Conservation (phyloP, 1,140 invertebrate species). For the Caenorhabditis tropicalis region DNA sequence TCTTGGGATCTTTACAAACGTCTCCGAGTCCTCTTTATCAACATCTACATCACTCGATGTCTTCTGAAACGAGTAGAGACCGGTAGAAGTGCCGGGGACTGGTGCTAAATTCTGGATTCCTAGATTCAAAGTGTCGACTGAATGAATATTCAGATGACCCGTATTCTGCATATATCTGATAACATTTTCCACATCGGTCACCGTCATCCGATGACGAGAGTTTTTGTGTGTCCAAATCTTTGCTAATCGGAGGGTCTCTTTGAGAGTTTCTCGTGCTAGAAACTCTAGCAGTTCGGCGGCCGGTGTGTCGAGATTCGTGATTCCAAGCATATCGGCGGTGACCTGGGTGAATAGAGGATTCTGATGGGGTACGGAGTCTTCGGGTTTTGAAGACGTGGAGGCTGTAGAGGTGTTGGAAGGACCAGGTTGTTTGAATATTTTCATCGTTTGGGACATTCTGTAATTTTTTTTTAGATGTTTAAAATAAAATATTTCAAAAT, state of each 20-base stretch:
- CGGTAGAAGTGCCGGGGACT: background rate
- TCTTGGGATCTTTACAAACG: slow-evolving; percentile 15
- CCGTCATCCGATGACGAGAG: background rate
- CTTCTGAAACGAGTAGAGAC: background rate
- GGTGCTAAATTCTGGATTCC: background rate
- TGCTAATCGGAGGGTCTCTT: background rate
- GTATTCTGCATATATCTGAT: background rate
- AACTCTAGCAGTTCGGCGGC: background rate
- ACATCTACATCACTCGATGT: background rate
- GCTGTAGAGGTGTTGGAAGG: background rate
- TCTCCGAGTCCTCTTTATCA: slow-evolving; percentile 7
- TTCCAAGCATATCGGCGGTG: background rate
- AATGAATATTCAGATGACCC: background rate
- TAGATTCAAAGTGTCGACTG: slow-evolving; percentile 11
- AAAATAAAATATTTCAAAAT: too few relatives aligned
- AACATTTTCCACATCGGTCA: background rate
- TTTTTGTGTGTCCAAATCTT: background rate
- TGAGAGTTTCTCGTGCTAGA: background rate
- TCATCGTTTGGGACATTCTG: too few relatives aligned
- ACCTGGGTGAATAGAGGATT: background rate
- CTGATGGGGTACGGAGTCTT: background rate
- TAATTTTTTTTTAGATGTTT: too few relatives aligned
- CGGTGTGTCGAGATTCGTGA: background rate
- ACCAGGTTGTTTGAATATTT: background rate
- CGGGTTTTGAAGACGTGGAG: background rate